phyloP scores from a whole-genome alignment of 2,113 vertebrate genomes.

The Pseudorectes ferrugineus region DNA sequence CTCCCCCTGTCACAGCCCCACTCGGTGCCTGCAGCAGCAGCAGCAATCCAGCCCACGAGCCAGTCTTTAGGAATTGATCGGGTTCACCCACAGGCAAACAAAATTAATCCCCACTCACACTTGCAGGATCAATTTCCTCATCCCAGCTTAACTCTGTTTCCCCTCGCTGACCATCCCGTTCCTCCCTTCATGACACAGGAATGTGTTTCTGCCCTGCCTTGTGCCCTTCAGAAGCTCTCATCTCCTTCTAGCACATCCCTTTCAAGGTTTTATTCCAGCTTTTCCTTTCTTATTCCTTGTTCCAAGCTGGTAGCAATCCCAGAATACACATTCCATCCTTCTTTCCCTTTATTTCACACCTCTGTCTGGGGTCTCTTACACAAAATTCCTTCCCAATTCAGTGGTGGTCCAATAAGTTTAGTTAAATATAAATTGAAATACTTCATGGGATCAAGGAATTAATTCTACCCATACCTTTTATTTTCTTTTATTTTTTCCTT shows the following conservation, averaged over 20 bases:
- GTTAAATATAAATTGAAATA: neutral
- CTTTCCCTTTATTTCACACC: neutral
- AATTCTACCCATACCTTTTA: neutral
- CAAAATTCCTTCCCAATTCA: neutral
- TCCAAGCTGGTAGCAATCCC: neutral
- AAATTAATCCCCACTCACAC: slow-evolving; percentile 10
- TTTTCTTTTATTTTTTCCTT: neutral
- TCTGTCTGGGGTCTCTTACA: neutral
- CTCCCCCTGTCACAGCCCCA: neutral
- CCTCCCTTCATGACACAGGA: neutral
- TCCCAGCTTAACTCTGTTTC: neutral
- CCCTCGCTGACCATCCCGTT: neutral
- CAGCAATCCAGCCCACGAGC: neutral
- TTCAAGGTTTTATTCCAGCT: neutral
- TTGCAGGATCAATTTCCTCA: neutral
- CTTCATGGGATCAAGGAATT: neutral
- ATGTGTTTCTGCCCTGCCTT: neutral
- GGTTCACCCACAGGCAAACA: neutral
- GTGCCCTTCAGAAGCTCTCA: neutral
- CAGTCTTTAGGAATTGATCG: neutral
- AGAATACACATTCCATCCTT: neutral
- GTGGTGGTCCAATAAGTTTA: neutral
- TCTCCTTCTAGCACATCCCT: neutral
- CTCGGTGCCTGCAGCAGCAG: neutral
- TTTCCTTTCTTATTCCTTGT: neutral